Conservation (phyloP, 2,888 invertebrate species). For the Meliscaeva auricollis region DNA sequence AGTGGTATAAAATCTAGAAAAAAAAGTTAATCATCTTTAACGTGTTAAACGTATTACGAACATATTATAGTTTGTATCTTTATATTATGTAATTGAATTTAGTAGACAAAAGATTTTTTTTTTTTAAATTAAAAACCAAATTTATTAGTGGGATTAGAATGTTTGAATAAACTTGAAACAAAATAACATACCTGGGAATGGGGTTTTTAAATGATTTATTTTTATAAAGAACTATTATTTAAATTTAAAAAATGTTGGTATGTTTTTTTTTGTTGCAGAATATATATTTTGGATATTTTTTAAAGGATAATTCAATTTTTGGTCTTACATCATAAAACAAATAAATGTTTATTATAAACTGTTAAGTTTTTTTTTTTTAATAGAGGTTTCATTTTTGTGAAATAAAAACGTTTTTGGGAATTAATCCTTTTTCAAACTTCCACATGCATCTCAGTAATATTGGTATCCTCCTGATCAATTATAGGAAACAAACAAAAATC, state of each 20-base stretch:
- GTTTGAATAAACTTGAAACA: conserved; percentile 35
- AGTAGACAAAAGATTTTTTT: conserved; percentile 12
- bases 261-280: conserved; percentile 25
- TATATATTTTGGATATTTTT: conserved; percentile 58
- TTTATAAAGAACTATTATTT: conserved; percentile 36
- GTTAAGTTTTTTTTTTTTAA: neutral
- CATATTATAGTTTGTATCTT: too few species aligned
- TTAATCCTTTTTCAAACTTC: conserved; percentile 48
- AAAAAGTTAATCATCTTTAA: neutral
- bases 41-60: too few species aligned
- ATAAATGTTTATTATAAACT: conserved; percentile 25
- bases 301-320: conserved; percentile 55
- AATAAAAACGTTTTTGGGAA: too few species aligned
- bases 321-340: conserved; percentile 31
- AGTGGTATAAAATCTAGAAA: conserved; percentile 23
- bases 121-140: conserved; percentile 27
- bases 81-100: too few species aligned
- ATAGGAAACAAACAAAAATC: conserved; percentile 40
- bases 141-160: conserved; percentile 68
- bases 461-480: conserved; percentile 64
- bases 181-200: conserved; percentile 59
- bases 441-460: conserved; percentile 60
- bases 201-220: conserved; percentile 5
- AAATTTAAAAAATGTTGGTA: conserved; percentile 41
- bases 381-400: too few species aligned